phyloP scores from a whole-genome alignment of 2,888 invertebrate genomes.

The Tethea ocularis region DNA sequence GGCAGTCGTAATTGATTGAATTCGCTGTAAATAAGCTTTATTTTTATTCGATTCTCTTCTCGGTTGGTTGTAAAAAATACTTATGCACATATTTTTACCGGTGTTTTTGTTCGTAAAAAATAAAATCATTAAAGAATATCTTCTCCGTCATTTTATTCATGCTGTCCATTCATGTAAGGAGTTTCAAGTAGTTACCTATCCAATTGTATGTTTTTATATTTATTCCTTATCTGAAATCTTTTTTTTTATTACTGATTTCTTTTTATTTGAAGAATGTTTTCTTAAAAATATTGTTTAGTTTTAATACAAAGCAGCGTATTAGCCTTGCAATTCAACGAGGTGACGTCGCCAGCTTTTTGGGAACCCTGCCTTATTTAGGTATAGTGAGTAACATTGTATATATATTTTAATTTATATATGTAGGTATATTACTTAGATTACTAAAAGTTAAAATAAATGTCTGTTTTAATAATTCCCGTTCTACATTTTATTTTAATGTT shows the following conservation, averaged over 20 bases:
- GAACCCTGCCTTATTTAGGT: too few species aligned
- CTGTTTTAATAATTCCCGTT: too few species aligned
- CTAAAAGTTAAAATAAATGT: too few species aligned
- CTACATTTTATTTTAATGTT: too few species aligned
- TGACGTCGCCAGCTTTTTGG: too few species aligned
- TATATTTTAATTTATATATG: too few species aligned
- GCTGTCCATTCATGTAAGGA: slow-evolving; percentile 21
- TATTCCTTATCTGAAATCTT: slow-evolving; percentile 20
- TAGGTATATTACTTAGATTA: too few species aligned
- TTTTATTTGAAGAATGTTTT: background rate
- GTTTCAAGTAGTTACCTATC: background rate
- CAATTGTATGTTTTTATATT: slow-evolving; percentile 31
- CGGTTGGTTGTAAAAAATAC: slow-evolving; percentile 25
- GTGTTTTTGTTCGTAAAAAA: slow-evolving; percentile 42
- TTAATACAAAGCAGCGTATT: too few species aligned
- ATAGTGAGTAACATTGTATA: too few species aligned
- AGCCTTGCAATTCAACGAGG: too few species aligned
- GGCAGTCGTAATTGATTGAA: slow-evolving; percentile 75
- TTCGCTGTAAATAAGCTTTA: slow-evolving; percentile 66
- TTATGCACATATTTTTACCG: slow-evolving; percentile 31
- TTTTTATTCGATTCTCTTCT: slow-evolving; percentile 41
- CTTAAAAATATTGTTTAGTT: background rate
- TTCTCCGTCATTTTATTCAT: slow-evolving; percentile 35
- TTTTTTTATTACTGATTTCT: background rate
- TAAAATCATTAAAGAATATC: slow-evolving; percentile 17